A percentile compares a stretch with the other conserved stretches of the same genome.
Conservation (phyloP, 64 coral and sea anemone genomes). For the Montipora efflorescens region DNA sequence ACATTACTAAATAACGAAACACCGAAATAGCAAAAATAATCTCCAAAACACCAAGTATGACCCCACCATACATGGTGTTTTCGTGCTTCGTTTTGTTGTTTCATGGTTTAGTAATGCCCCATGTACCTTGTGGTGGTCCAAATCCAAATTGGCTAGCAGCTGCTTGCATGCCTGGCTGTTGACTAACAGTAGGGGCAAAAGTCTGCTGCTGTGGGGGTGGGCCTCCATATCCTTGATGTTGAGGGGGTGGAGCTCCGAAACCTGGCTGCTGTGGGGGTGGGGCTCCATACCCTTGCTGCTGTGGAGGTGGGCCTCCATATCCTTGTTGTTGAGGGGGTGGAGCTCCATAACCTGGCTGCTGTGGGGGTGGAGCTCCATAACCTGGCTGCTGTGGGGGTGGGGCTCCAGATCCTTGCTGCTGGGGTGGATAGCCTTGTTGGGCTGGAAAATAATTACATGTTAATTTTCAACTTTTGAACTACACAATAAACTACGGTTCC, state of each 20-base stretch:
- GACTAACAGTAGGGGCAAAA: not conserved
- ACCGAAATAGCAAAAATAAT: too few species aligned
- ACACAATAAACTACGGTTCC: too few species aligned
- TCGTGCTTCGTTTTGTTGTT: not conserved
- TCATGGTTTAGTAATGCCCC: not conserved
- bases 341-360: constrained; percentile 27
- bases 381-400: constrained; percentile 32
- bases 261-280: constrained; percentile 28
- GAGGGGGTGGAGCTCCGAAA: constrained; percentile 18
- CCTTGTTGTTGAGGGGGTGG: constrained; percentile 56
- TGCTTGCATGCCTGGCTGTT: not conserved
- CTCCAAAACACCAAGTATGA: too few species aligned
- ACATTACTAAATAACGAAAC: too few species aligned
- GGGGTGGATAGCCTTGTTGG: constrained; percentile 32
- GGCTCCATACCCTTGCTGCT: constrained; percentile 47
- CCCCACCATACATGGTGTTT: too few species aligned
- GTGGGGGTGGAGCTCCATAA: constrained; percentile 40
- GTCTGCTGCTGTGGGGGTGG: constrained; percentile 25
- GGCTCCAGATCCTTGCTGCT: constrained; percentile 39
- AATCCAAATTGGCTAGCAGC: not conserved
- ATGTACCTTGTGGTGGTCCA: constrained; percentile 47
- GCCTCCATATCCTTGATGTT: constrained; percentile 37
- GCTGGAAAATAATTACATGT: not conserved
- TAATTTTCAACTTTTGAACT: too few species aligned
- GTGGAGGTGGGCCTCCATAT: constrained; percentile 5